Conservation (phyloP, 2,113 vertebrate genomes). For the Labeo rohita region DNA sequence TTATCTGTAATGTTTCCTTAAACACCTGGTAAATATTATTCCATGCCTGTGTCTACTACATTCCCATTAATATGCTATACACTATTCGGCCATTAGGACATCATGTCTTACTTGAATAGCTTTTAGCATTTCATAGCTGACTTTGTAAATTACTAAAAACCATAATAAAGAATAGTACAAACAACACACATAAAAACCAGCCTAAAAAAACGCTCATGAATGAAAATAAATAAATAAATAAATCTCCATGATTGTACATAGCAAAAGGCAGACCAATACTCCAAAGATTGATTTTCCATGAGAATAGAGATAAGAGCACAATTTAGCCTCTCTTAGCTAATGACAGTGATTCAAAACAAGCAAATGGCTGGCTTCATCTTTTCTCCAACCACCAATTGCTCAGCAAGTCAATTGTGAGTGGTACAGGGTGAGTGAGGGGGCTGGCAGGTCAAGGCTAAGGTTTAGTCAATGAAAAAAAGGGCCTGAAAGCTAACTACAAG, state of each 20-base stretch:
- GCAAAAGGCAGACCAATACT: background rate
- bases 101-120: background rate
- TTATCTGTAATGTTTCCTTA: background rate
- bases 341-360: constrained; percentile 18
- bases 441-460: background rate
- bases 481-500: background rate
- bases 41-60: background rate
- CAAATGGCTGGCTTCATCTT: constrained; percentile 13
- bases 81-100: background rate
- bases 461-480: background rate
- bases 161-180: background rate
- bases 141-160: background rate
- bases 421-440: background rate
- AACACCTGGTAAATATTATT: background rate
- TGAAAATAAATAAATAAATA: background rate
- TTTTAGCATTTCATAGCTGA: background rate
- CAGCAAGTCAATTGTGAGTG: background rate
- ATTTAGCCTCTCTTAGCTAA: constrained; percentile 11
- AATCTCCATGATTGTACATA: background rate
- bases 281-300: constrained; percentile 10
- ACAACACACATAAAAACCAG: background rate
- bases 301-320: constrained; percentile 1
- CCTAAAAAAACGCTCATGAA: background rate
- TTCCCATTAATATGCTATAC: background rate
- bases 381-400: background rate